Base-by-base conservation (phyloP, 2,113 vertebrate species). In the Pycnonotus jocosus region DNA sequence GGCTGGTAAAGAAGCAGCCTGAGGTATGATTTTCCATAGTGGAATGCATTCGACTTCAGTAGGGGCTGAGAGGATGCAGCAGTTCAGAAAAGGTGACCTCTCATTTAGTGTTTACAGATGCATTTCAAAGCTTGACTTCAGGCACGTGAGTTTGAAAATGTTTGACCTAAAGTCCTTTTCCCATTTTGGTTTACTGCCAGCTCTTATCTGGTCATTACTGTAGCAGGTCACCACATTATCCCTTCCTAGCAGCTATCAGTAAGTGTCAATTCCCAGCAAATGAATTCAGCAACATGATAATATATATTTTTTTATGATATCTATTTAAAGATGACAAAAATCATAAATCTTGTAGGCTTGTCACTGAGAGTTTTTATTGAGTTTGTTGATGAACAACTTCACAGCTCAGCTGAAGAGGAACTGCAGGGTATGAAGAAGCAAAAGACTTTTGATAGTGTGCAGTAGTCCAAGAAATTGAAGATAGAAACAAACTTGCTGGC, bases 261-360 rank as follows among this genome's bases (percentile, higher is more conserved):
- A 89, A 91, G 86, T 91, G 94, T 96, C 94, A 91, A 87, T 95
- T 95, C 62, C 83, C 91, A 79, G 81, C 45, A 91, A 93, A 95
- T 78, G 14, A 91, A 89, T 95, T 95, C 77, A 86, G 78, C 81
- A 76, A 37, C 70, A 58, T 81, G 57, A 71, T 80, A 80, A 57
- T 87, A 51, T 81, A 17, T 61, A 6, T 8, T 66, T 65, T 83
- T 93, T 96, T 70, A 89, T 35, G 61, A 79, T 74, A 48, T 65
- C 73, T 95, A 57, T 95, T 97, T 96, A 95, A 95, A 92, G 93
- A 89, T 95, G 93, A 87, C 93, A 95, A 89, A 97, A 92, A 79
- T 93, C 69, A 78, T 97, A 92, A 91, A 91, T 97, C 95, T 87
- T 85, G 48, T 85, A 88, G 73, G 73, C 84, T 92, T 93, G 86